A percentile compares a stretch with the other conserved stretches of the same genome.
Evolutionary conservation across 2,113 vertebrate species (phyloP).

Genomic region (Hyperopisus bebe): DNA sequence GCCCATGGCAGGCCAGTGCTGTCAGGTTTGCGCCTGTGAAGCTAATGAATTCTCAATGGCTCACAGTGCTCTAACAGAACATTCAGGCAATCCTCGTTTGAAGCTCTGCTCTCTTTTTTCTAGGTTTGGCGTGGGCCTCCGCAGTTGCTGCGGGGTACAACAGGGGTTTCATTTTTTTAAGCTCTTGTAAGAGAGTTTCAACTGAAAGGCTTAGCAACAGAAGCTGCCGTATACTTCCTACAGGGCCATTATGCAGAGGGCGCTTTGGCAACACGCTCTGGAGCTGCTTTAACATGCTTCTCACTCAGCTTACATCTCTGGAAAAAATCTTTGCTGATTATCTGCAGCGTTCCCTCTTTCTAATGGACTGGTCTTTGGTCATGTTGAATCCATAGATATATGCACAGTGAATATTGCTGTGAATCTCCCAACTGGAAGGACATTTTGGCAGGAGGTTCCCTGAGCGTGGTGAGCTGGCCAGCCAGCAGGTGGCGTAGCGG

Average conservation of each 20-base stretch:
- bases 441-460: not conserved
- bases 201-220: slow-evolving; percentile 2
- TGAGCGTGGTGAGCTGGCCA: not conserved
- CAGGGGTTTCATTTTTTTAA: not conserved
- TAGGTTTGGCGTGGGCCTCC: not conserved
- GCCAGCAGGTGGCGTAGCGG: not conserved
- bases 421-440: not conserved
- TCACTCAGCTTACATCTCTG: not conserved
- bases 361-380: not conserved
- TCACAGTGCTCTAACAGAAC: not conserved
- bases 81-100: not conserved
- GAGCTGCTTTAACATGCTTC: not conserved
- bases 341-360: not conserved
- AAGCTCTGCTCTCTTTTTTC: not conserved
- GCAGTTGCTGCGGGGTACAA: not conserved
- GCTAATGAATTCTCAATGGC: slow-evolving; percentile 13
- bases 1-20: not conserved
- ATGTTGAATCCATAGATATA: not conserved
- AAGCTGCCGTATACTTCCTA: not conserved
- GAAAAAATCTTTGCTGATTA: not conserved
- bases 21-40: not conserved
- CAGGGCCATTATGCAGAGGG: not conserved
- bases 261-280: not conserved
- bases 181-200: not conserved
- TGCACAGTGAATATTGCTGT: not conserved